Percentiles rank a stretch among this genome's conserved stretches.
Evolutionary conservation across 2,888 invertebrate species (phyloP).

Genomic region (Furcula furcula): DNA sequence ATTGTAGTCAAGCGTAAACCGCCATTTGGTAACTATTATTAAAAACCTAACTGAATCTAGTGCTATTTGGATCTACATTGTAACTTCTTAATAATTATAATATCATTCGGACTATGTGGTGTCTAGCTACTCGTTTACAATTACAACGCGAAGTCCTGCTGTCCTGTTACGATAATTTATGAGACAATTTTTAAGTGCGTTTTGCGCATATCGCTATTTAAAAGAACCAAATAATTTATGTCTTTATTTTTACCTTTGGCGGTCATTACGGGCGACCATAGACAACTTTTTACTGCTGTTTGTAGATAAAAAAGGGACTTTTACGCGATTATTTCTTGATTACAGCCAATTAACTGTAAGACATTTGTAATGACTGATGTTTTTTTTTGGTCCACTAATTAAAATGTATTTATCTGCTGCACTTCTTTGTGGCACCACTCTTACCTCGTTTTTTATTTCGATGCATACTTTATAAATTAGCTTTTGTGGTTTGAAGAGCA

Average conservation of each 20-base stretch:
- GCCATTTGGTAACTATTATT: too few species aligned
- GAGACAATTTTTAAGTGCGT: conserved; percentile 29
- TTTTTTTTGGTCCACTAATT: not conserved
- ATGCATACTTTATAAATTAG: too few species aligned
- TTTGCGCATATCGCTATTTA: conserved; percentile 22
- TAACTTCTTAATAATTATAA: not conserved
- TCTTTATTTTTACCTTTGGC: conserved; percentile 25
- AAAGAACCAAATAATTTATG: conserved; percentile 22
- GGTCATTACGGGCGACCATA: conserved; percentile 10
- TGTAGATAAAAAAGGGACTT: not conserved
- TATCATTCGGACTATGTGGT: not conserved
- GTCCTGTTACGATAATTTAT: conserved; percentile 29
- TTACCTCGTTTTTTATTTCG: too few species aligned
- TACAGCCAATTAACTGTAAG: not conserved
- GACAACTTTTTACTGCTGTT: not conserved
- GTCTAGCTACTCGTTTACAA: conserved; percentile 15
- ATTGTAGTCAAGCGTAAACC: too few species aligned
- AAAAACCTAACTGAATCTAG: too few species aligned
- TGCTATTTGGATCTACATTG: too few species aligned
- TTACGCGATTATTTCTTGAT: conserved; percentile 1
- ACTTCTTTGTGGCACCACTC: too few species aligned
- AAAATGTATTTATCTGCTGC: too few species aligned
- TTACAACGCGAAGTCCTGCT: too few species aligned
- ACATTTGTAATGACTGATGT: too few species aligned
- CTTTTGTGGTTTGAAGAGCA: too few species aligned